Evolutionary conservation across 2,888 invertebrate species (phyloP), one percentile per base, ranked within the genome.

Genomic region (Chymomyza amoena): DNA sequence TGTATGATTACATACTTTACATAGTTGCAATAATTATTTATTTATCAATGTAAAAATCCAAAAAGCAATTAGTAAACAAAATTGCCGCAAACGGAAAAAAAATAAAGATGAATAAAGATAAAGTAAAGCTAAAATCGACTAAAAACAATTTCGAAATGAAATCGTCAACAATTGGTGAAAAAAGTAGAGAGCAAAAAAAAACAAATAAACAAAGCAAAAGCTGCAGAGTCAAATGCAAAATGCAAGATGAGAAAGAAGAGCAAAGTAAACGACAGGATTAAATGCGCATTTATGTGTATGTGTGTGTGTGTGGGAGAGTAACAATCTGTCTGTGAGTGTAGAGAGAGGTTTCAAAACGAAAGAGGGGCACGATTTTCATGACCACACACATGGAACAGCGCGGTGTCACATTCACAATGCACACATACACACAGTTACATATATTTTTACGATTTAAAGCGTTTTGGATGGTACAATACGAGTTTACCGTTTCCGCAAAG

Each of bases 41-140:
- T 45, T 45, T 45, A 45, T 45, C 39, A 45, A 13, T 45, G 39
- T 45, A 50, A 61, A 64, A 68, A 61, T 59, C 66, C 64, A 73
- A 70, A 76, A 77, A 78, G 73, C 77, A 78, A 73, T 78, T 78
- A 77, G 66, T 66, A 73, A 73, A 69, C 68, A 71, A 67, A 62
- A 54, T 69, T 69, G 51, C 65, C 16, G n/a, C 64, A 61, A 39
- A 61, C 6, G n/a, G n/a, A n/a, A 61, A 50, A 20, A 45, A 61
- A 61, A 15, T 20, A 2, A 4, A 45, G 39, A n/a, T 20, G 18
- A 39, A 61, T 16, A 61, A n/a, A 39, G 39, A 45, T 16, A 52
- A 50, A 18, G 50, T 28, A 20, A 51, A 25, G 25, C 28, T 10
- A 15, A 25, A 20, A 62, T 20, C 6, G 18, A 32, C 28, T 15